Conservation (phyloP, 2,113 vertebrate species). For the Butastur rufipennis region DNA sequence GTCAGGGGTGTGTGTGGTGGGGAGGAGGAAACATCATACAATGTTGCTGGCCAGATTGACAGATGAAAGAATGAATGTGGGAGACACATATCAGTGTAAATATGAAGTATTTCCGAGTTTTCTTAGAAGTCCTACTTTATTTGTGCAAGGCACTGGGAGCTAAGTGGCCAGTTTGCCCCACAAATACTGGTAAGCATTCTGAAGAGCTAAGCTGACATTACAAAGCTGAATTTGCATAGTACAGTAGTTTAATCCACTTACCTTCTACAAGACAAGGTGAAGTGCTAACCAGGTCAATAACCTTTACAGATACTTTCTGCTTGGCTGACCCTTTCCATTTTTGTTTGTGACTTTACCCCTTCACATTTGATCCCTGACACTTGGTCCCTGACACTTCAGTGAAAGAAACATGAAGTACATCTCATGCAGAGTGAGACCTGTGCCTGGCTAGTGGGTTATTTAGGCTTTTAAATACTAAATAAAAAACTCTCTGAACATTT, state of each 20-base stretch:
- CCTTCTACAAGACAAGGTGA: not conserved
- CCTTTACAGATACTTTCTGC: not conserved
- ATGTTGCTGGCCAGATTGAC: not conserved
- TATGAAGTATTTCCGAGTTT: not conserved
- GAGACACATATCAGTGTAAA: not conserved
- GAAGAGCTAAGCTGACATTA: not conserved
- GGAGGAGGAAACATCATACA: not conserved
- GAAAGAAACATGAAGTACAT: not conserved
- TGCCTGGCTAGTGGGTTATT: not conserved
- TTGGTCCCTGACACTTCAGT: not conserved
- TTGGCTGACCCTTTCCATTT: not conserved
- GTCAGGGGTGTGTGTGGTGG: too few species aligned
- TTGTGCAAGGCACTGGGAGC: not conserved
- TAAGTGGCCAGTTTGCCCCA: not conserved
- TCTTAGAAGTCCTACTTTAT: not conserved
- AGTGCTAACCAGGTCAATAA: not conserved
- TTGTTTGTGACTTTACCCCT: not conserved
- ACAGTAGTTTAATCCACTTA: not conserved
- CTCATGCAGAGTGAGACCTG: not conserved
- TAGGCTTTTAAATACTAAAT: not conserved
- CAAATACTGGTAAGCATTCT: not conserved
- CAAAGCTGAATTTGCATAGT: not conserved
- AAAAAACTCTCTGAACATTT: not conserved
- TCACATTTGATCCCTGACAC: not conserved
- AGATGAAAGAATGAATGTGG: not conserved